Evolutionary conservation across 1,140 invertebrate genomes (phyloP).

Genomic region (Heliconius melpomene): DNA sequence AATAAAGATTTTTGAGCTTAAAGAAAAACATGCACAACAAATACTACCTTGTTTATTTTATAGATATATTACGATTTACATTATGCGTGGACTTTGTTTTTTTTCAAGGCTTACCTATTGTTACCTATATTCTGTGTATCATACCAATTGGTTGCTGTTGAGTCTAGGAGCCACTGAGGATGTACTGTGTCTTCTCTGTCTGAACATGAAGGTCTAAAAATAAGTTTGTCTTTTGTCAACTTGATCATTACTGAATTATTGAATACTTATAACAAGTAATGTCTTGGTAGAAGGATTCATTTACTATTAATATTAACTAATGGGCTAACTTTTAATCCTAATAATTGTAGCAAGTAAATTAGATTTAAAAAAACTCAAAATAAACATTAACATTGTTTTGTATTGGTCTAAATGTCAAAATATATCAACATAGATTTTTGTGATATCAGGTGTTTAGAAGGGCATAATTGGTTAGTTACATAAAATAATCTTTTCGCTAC

Average conservation of each 20-base stretch:
- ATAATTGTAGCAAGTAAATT: too few relatives aligned
- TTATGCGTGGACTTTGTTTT: constrained; percentile 1
- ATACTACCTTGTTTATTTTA: constrained; percentile 19
- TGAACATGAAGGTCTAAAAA: constrained; percentile 69
- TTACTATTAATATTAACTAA: too few relatives aligned
- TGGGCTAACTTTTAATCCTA: too few relatives aligned
- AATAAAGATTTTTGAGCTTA: not conserved
- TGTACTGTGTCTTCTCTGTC: constrained; percentile 84
- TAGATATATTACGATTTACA: not conserved
- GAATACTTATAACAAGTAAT: not conserved
- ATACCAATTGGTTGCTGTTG: constrained; percentile 77
- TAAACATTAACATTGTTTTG: constrained; percentile 26
- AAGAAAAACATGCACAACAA: not conserved
- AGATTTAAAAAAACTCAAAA: not conserved
- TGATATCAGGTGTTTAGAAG: not conserved
- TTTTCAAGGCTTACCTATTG: constrained; percentile 53
- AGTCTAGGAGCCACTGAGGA: constrained; percentile 85
- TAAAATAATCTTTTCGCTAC: not conserved
- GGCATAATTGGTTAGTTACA: not conserved
- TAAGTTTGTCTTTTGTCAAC: not conserved
- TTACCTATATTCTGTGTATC: constrained; percentile 60
- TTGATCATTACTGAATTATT: not conserved
- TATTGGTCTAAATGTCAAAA: constrained; percentile 17
- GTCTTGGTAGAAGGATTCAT: too few relatives aligned
- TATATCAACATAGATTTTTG: not conserved